Conservation (phyloP, 1,140 invertebrate species). For the Stenopsyche tienmushanensis region DNA sequence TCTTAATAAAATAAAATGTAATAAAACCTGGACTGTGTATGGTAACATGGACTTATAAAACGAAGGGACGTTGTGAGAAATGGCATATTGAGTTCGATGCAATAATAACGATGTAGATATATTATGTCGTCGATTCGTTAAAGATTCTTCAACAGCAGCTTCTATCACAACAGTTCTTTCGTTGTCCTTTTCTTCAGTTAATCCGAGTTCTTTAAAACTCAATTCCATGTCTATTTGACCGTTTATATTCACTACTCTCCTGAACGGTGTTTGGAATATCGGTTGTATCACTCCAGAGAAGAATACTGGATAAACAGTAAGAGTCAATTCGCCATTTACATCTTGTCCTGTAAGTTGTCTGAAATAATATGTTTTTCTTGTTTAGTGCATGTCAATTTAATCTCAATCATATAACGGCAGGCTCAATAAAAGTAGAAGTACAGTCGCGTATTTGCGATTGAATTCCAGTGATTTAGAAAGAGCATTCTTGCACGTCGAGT, state of each 20-base stretch:
- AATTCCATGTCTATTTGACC: conserved; percentile 76
- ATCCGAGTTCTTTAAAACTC: conserved; percentile 66
- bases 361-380: conserved; percentile 30
- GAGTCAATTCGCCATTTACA: conserved; percentile 75
- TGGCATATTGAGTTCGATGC: conserved; percentile 78
- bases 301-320: conserved; percentile 75
- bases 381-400: no score
- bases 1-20: no score
- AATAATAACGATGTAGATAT: conserved; percentile 69
- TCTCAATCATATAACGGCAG: not conserved
- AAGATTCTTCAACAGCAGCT: conserved; percentile 76
- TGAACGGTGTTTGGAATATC: conserved; percentile 67
- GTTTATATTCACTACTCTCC: conserved; percentile 81
- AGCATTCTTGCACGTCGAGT: no score
- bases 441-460: no score
- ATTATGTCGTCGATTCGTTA: conserved; percentile 81
- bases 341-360: conserved; percentile 70
- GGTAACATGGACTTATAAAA: conserved; percentile 86
- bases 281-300: conserved; percentile 77
- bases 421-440: not conserved
- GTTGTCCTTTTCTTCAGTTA: conserved; percentile 70
- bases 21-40: conserved; percentile 81
- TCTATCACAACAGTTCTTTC: conserved; percentile 74
- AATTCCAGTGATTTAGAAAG: no score
- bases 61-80: conserved; percentile 78